These are phyloP conservation scores for Calypte anna DNA, from an alignment of 2,113 vertebrate species.

Conservation along the genomic window DNA sequence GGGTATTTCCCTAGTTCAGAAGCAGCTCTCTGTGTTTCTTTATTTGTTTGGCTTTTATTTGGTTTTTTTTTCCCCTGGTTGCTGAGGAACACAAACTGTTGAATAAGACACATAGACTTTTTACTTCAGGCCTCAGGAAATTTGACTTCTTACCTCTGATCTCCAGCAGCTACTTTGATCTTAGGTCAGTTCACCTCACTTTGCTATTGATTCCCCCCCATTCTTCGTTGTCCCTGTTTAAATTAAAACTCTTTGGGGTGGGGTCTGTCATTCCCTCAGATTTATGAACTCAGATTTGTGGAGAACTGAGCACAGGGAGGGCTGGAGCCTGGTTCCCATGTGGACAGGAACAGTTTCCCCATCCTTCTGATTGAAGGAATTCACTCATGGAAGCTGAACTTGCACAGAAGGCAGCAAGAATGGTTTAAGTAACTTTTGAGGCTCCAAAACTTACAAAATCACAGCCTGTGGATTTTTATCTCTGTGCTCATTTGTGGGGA, in stretches of 20 bases:
- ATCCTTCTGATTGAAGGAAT: too few species aligned
- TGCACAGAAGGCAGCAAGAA: rapidly evolving
- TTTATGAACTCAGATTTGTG: background rate
- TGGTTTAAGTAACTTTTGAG: too few species aligned
- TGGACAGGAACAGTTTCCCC: too few species aligned
- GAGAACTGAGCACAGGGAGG: background rate
- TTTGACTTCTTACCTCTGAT: background rate
- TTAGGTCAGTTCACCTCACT: background rate
- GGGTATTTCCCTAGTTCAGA: too few species aligned
- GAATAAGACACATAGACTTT: background rate
- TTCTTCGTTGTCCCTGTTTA: background rate
- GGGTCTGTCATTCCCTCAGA: background rate
- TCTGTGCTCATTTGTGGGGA: background rate
- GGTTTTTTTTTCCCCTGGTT: background rate
- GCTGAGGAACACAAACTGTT: background rate
- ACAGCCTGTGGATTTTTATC: background rate
- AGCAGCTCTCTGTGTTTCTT: too few species aligned
- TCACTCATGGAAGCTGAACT: too few species aligned
- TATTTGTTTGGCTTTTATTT: too few species aligned
- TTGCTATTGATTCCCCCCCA: background rate
- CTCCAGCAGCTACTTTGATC: background rate
- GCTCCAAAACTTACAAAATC: background rate
- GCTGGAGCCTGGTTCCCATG: background rate
- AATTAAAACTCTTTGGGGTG: background rate
- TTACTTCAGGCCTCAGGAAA: background rate